Base-by-base conservation (phyloP, 2,113 vertebrate genomes). In the Halcyon senegalensis region DNA sequence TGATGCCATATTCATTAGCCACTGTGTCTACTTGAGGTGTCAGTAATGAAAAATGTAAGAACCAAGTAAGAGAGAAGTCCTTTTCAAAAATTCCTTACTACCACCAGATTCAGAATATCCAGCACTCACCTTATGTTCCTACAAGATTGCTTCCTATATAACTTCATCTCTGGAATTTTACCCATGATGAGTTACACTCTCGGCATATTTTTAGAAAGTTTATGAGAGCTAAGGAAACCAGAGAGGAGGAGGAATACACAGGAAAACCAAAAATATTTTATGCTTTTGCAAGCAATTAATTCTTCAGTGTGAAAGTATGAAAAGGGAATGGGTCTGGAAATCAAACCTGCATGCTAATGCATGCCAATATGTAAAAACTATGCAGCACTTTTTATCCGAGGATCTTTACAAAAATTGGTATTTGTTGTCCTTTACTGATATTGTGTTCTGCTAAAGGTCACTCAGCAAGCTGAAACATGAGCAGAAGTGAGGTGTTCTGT, bases 171-270 rank as follows among this genome's bases (percentile, higher is more conserved):
- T 92, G 50, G 58, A 94, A 80, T 87, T 91, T 87, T 35, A 87
- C 14, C 17, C 74, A 82, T 53, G 67, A 91, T 63, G 31, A 85
- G 7, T 83, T 95, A 76, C 23, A 58, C 53, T 75, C 44, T 46
- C 63, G 46, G 81, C 6, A 63, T 96, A 97, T 96, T 97, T 97
- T 98, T 95, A 94, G 97, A 84, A 97, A 87, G 58, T 91, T 94
- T 97, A 72, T 85, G 83, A 90, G 79, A 92, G 69, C 78, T 94
- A 87, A 68, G 69, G 70, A 94, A 94, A 58, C 20, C 48, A 89
- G 51, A 70, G 77, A 96, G 85, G 46, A 94, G 75, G 64, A 96
- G 24, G 33, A 95, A 39, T 51, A 84, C 50, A 76, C 21, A 89
- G 74, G 83, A 94, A 97, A 94, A 91, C 70, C 68, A 94, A 96